Evolutionary conservation across 2,888 invertebrate species (phyloP).

Genomic region (Cecidostiba fungosa): DNA sequence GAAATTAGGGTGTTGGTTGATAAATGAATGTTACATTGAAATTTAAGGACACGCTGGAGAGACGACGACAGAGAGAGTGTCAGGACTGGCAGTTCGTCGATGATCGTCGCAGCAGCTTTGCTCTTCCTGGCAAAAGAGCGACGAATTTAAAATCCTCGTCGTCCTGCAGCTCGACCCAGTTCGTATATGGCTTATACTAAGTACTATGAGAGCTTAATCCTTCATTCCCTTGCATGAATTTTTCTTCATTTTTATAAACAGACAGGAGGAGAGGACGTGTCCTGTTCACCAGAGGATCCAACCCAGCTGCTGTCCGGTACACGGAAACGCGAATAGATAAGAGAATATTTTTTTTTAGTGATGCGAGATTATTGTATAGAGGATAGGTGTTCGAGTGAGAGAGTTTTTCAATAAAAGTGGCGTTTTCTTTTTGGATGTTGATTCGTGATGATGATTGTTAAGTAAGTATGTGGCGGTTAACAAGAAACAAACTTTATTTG

Average conservation of each 20-base stretch:
- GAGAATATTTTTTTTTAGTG: no score
- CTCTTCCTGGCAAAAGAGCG: neutral
- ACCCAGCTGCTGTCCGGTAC: constrained; percentile 23
- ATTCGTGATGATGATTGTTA: neutral
- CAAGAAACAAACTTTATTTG: constrained; percentile 63
- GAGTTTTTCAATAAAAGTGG: neutral
- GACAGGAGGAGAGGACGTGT: neutral
- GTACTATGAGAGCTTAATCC: neutral
- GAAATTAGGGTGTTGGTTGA: no score
- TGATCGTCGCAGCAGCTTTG: neutral
- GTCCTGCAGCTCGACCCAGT: neutral
- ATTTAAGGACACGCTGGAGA: neutral
- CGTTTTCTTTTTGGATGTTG: neutral
- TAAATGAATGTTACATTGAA: no score
- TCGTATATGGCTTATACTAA: neutral
- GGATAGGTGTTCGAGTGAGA: neutral
- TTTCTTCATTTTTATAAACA: neutral
- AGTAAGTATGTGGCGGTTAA: constrained; percentile 44
- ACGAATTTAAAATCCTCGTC: neutral
- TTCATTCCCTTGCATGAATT: neutral
- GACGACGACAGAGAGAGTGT: no score
- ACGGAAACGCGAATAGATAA: neutral
- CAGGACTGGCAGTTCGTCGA: constrained; percentile 9
- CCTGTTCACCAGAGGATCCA: neutral
- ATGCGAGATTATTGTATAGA: neutral